A percentile compares a stretch with the other conserved stretches of the same genome.
phyloP scores from a whole-genome alignment of 2,888 invertebrate species.

The Salpingus planirostris region DNA sequence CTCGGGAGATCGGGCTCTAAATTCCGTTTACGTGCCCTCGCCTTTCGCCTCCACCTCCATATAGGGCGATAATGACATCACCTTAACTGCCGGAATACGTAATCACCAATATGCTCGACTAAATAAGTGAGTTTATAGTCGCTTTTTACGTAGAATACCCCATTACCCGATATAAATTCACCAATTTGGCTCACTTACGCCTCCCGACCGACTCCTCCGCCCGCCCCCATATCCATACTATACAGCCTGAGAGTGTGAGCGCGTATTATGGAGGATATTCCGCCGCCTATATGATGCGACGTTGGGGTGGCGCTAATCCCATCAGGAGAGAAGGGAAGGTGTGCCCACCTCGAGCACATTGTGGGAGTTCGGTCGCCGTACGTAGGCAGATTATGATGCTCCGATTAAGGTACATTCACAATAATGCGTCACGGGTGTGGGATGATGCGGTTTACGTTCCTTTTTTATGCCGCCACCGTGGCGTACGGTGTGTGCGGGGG shows the following conservation, averaged over 20 bases:
- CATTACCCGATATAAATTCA: constrained; percentile 16
- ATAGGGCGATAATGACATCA: constrained; percentile 9
- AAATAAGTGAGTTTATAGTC: constrained; percentile 14
- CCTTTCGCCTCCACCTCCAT: constrained; percentile 5
- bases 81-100: constrained; percentile 12
- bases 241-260: too few species aligned
- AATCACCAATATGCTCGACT: constrained; percentile 13
- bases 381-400: constrained; percentile 32
- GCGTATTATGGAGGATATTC: background rate
- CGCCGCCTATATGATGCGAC: constrained; percentile 1
- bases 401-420: constrained; percentile 9
- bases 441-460: too few species aligned
- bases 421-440: constrained; percentile 1
- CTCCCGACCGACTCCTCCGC: constrained; percentile 13
- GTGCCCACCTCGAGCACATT: constrained; percentile 33
- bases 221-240: background rate
- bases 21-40: constrained; percentile 5
- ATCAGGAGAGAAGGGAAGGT: constrained; percentile 29
- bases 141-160: constrained; percentile 12
- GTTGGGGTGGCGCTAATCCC: constrained; percentile 24
- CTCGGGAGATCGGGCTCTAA: constrained; percentile 6
- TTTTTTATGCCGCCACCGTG: background rate
- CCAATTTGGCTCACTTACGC: constrained; percentile 17
- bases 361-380: constrained; percentile 30
- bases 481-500: background rate